Evolutionary conservation across 2,113 vertebrate species (phyloP).

Genomic region (Marmota monax): DNA sequence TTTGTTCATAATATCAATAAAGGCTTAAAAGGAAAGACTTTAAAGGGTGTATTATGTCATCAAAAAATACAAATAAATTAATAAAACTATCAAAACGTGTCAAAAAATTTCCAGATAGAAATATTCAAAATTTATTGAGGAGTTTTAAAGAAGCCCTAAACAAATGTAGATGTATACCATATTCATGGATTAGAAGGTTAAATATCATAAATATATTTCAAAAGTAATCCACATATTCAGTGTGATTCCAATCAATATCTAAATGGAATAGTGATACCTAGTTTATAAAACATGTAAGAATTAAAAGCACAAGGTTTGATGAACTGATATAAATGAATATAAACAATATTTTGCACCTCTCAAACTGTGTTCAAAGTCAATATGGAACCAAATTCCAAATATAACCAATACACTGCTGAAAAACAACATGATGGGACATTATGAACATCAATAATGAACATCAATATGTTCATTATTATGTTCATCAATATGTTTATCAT

Average conservation of each 20-base stretch:
- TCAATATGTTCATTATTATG: background rate
- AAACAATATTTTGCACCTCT: background rate
- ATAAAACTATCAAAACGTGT: background rate
- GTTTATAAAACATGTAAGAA: background rate
- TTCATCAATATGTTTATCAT: no score
- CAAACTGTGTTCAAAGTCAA: constrained; percentile 5
- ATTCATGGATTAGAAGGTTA: background rate
- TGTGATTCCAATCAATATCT: background rate
- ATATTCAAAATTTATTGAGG: background rate
- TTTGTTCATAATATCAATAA: background rate
- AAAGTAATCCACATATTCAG: background rate
- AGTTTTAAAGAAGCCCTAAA: background rate
- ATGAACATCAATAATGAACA: constrained; percentile 3
- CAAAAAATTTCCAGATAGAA: constrained; percentile 33
- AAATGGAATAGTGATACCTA: background rate
- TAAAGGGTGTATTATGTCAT: background rate
- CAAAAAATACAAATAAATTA: background rate
- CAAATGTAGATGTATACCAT: background rate
- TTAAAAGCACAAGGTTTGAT: background rate
- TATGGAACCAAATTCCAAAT: background rate
- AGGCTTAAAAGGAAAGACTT: background rate
- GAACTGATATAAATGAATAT: constrained; percentile 20
- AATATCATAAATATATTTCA: background rate
- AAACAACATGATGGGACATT: background rate
- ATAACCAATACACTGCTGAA: background rate